These are phyloP conservation scores for Cetonia aurata DNA, from an alignment of 2,888 invertebrate genomes.

Conservation along the genomic window DNA sequence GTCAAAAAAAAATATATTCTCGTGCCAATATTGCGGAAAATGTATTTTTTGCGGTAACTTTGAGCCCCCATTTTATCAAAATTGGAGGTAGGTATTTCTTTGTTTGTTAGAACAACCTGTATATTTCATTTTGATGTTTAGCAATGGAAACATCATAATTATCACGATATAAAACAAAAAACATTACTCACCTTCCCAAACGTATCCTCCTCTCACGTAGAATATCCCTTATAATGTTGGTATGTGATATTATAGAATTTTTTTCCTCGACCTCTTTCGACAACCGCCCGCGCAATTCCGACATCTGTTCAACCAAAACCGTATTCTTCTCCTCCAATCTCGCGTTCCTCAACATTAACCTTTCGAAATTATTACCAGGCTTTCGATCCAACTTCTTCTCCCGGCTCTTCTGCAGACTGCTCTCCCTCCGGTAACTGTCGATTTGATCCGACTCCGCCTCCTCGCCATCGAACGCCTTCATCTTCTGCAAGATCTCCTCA, in stretches of 20 bases:
- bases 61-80: too few relatives aligned
- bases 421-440: neutral
- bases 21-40: too few relatives aligned
- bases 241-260: constrained; percentile 9
- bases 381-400: constrained; percentile 13
- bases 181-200: constrained; percentile 28
- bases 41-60: too few relatives aligned
- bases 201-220: constrained; percentile 31
- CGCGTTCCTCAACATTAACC: constrained; percentile 17
- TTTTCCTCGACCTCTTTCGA: constrained; percentile 22
- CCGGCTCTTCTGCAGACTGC: neutral
- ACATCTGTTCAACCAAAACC: constrained; percentile 24
- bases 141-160: neutral
- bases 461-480: constrained; percentile 11
- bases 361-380: constrained; percentile 23
- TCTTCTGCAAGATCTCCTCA: constrained; percentile 16
- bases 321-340: constrained; percentile 38
- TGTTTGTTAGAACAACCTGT: too few relatives aligned
- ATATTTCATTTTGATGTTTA: too few relatives aligned
- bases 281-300: constrained; percentile 12
- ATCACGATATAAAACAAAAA: neutral
- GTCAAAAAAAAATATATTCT: too few relatives aligned
- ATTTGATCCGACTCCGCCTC: constrained; percentile 29
- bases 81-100: too few relatives aligned
- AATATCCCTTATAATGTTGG: constrained; percentile 30